Conservation (phyloP, 2,888 invertebrate species). For the Tetanocera ferruginea region DNA sequence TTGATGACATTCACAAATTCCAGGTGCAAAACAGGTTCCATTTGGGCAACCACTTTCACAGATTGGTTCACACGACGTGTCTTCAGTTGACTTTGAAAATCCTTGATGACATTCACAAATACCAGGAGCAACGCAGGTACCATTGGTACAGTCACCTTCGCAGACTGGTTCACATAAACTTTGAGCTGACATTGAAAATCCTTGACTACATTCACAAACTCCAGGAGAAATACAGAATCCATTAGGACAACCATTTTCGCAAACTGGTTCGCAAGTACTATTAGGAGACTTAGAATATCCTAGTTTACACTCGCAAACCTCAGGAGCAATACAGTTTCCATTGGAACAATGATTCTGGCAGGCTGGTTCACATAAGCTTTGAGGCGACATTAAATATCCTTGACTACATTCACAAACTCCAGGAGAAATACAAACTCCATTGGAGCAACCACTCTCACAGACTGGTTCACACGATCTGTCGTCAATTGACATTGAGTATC, state of each 20-base stretch:
- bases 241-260: conserved; percentile 42
- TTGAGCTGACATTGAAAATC: not conserved
- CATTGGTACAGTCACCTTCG: conserved; percentile 75
- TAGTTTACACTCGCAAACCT: conserved; percentile 71
- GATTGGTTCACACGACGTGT: conserved; percentile 31
- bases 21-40: conserved; percentile 72
- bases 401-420: conserved; percentile 72
- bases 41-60: conserved; percentile 52
- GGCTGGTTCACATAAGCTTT: conserved; percentile 42
- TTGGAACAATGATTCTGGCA: conserved; percentile 48
- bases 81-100: conserved; percentile 61
- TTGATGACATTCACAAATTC: conserved; percentile 77
- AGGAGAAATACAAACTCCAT: conserved; percentile 78
- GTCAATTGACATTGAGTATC: conserved; percentile 9
- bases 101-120: conserved; percentile 79
- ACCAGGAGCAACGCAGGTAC: conserved; percentile 77
- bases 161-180: conserved; percentile 53
- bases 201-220: conserved; percentile 27
- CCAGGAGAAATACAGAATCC: conserved; percentile 6
- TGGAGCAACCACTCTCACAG: conserved; percentile 73
- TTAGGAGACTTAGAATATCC: conserved; percentile 15
- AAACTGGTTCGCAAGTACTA: conserved; percentile 45
- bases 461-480: conserved; percentile 36
- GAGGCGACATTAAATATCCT: conserved; percentile 10
- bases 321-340: conserved; percentile 76